Evolutionary conservation across 2,888 invertebrate genomes (phyloP).

Genomic region (Phanerotoma sp.): DNA sequence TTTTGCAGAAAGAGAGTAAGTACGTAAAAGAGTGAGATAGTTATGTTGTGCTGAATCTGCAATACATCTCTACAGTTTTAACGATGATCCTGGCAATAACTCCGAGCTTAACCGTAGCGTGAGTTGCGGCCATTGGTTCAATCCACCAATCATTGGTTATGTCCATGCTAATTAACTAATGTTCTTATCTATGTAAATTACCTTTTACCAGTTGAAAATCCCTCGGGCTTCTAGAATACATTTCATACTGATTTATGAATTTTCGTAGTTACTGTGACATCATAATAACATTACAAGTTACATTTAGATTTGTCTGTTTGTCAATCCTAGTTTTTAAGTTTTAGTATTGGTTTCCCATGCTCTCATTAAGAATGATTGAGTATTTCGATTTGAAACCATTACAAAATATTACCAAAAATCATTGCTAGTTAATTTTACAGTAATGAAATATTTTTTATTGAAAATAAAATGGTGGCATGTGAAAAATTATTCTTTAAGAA

Average conservation of each 20-base stretch:
- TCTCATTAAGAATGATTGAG: too few species aligned
- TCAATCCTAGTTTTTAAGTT: too few species aligned
- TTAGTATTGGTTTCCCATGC: too few species aligned
- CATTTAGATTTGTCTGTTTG: too few species aligned
- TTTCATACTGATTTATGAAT: neutral
- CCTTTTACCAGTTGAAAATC: conserved; percentile 20
- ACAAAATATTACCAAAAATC: too few species aligned
- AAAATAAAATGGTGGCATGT: too few species aligned
- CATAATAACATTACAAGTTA: neutral
- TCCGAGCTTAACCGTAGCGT: conserved; percentile 51
- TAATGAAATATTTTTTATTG: too few species aligned
- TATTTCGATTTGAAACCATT: too few species aligned
- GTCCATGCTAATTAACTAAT: conserved; percentile 56
- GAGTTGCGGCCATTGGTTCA: conserved; percentile 47
- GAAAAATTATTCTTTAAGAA: too few species aligned
- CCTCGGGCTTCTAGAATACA: neutral
- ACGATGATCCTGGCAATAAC: conserved; percentile 57
- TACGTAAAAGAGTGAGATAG: conserved; percentile 7
- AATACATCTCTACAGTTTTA: conserved; percentile 54
- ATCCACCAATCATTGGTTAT: conserved; percentile 57
- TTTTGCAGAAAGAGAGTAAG: neutral
- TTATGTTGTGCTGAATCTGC: conserved; percentile 38
- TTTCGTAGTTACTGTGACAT: neutral
- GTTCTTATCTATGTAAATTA: conserved; percentile 56
- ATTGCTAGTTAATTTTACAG: too few species aligned